Conservation (phyloP, 2,888 invertebrate genomes). For the Watsonalla cultraria region DNA sequence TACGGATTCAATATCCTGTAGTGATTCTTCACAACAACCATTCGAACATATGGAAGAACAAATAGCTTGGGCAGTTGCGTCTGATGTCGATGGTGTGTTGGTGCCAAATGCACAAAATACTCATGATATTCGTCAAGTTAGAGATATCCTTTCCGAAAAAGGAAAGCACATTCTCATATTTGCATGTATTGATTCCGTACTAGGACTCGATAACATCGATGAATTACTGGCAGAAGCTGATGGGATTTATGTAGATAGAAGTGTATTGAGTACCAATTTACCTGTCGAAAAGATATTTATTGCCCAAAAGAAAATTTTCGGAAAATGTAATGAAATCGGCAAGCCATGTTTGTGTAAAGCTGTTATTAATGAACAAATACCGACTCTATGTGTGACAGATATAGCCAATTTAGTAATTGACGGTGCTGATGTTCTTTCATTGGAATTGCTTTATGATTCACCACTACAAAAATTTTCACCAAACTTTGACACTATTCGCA, state of each 20-base stretch:
- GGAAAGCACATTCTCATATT: conserved; percentile 66
- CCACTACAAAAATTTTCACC: conserved; percentile 54
- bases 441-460: conserved; percentile 80
- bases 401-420: conserved; percentile 95
- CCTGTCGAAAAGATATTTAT: conserved; percentile 92
- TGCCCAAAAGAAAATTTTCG: conserved; percentile 91
- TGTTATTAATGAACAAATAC: conserved; percentile 89
- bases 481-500: conserved; percentile 50
- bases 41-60: conserved; percentile 81
- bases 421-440: conserved; percentile 91
- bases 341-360: conserved; percentile 94
- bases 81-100: conserved; percentile 65
- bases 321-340: conserved; percentile 89
- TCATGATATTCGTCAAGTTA: conserved; percentile 49
- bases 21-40: conserved; percentile 82
- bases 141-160: conserved; percentile 49
- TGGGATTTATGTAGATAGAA: conserved; percentile 93
- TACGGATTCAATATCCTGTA: conserved; percentile 49
- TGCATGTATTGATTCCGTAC: conserved; percentile 55
- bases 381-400: conserved; percentile 87
- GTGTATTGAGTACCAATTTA: conserved; percentile 90
- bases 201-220: conserved; percentile 78
- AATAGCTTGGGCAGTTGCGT: conserved; percentile 61
- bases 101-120: conserved; percentile 50
- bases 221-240: conserved; percentile 88